Percentiles rank a stretch among this genome's conserved stretches.
Evolutionary conservation across 1,140 invertebrate species (phyloP).

Genomic region (Anastrepha obliqua): DNA sequence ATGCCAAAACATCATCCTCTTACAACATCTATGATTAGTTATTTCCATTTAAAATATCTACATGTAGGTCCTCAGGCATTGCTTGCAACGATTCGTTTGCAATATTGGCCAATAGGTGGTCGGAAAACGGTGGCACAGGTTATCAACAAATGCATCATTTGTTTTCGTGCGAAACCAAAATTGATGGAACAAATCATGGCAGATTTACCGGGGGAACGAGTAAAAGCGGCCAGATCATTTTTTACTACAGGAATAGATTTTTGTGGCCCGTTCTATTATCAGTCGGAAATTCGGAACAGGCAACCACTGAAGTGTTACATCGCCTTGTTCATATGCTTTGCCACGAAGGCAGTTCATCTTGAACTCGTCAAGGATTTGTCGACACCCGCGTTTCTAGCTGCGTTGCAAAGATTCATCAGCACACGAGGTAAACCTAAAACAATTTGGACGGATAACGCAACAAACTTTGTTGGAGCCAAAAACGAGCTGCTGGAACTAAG

Average conservation of each 20-base stretch:
- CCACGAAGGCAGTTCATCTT: constrained; percentile 57
- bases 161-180: constrained; percentile 4
- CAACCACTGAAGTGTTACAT: constrained; percentile 52
- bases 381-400: constrained; percentile 67
- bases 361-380: constrained; percentile 67
- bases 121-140: neutral
- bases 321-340: constrained; percentile 62
- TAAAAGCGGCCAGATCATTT: neutral
- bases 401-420: constrained; percentile 69
- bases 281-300: too few species aligned
- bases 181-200: constrained; percentile 48
- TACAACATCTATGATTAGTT: neutral
- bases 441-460: too few species aligned
- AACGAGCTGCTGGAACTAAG: too few species aligned
- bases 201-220: constrained; percentile 30
- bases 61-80: neutral
- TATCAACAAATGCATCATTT: too few species aligned
- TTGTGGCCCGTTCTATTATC: neutral
- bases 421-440: neutral
- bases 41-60: neutral
- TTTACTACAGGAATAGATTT: neutral
- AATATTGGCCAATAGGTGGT: neutral
- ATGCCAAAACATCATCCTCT: neutral
- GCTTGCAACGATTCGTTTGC: neutral
- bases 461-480: too few species aligned